Evolutionary conservation across 1,140 invertebrate genomes (phyloP), one percentile per base, ranked within the genome.

Genomic region (Drosophila fuyamai): DNA sequence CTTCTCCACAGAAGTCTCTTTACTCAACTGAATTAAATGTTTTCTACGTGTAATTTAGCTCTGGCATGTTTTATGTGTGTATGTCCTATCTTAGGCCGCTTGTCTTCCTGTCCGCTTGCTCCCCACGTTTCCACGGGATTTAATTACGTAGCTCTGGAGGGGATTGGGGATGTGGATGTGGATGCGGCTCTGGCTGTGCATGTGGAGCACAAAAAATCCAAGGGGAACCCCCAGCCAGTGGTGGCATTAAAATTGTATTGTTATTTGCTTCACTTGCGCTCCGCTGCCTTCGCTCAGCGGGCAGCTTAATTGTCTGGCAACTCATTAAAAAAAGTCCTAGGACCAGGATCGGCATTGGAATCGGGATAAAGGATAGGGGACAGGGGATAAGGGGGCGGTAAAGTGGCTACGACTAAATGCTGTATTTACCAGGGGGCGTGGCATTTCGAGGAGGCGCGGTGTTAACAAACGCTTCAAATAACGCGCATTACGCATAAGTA

Each of bases 171-270:
- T n/a, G 41, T 36, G 27, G 29, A 10, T 14, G 46, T 44, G 70
- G 53, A 16, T 14, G 41, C 41, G 44, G 12, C 13, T 14, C 32
- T 41, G 27, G n/a, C 4, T n/a, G 48, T 32, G 27, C 23, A 18
- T n/a, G 43, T 46, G 65, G 50, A 36, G 61, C 44, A 56, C 29
- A 27, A 32, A 35, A 35, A 51, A 16, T 55, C 38, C 43, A 16
- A 23, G 51, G 18, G 46, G 47, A 58, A 44, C 36, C 35, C 40
- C 41, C 61, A 44, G 18, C 56, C 38, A 50, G 40, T 50, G 79
- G 67, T 58, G 83, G 76, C 82, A 86, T 82, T 88, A 68, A 86
- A 86, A 88, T 79, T 82, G 83, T 86, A 88, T 82, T 86, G 78
- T 85, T 85, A 85, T 85, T 74, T 85, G 81, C 68, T 36, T 81